A percentile compares a stretch with the other conserved stretches of the same genome.
These are phyloP conservation scores for Aldrovandia affinis DNA, from an alignment of 2,797 vertebrate genomes.

Conservation along the genomic window DNA sequence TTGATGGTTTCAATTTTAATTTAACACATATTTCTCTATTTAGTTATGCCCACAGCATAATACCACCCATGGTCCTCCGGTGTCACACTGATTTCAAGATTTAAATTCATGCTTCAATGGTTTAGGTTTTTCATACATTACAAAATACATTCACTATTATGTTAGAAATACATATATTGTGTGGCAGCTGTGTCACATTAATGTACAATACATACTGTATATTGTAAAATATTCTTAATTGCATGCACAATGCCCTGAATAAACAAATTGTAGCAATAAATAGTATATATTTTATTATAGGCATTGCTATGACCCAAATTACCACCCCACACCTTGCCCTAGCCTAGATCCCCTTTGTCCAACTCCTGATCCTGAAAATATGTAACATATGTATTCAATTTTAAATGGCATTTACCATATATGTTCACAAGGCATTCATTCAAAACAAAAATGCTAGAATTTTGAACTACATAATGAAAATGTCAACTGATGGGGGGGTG, in stretches of 20 bases:
- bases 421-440: neutral
- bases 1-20: conserved; percentile 1
- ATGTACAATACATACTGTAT: too few species aligned
- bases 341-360: neutral
- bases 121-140: neutral
- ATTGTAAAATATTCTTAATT: conserved; percentile 2
- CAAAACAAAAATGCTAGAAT: neutral
- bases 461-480: neutral
- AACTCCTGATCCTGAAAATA: neutral
- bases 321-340: neutral
- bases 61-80: neutral
- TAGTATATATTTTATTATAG: neutral
- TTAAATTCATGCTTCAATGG: neutral
- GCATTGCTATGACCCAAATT: neutral
- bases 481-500: neutral
- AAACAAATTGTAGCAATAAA: neutral
- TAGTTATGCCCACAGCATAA: neutral
- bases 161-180: neutral
- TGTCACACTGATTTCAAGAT: neutral
- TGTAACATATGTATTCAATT: neutral
- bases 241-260: neutral
- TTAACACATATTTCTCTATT: neutral
- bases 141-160: neutral
- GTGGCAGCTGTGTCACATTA: too few species aligned
- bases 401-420: neutral